Evolutionary conservation across 1,140 invertebrate species (phyloP), one percentile per base, ranked within the genome.

Genomic region (Dendroctonus ponderosae): DNA sequence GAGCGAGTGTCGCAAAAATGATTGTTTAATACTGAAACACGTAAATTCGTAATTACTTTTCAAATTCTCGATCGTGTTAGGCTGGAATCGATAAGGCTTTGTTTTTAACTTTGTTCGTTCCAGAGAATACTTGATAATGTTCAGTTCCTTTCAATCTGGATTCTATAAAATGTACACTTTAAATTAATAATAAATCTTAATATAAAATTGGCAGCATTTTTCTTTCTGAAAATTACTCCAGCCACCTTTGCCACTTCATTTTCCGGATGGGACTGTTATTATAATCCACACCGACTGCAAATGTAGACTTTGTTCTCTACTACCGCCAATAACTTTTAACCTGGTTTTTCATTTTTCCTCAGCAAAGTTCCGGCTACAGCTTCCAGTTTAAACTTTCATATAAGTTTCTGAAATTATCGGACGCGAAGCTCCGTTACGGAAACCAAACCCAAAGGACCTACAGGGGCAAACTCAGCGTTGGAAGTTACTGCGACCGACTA

Each of bases 351-450:
- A 52, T 62, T 72, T 74, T 68, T 49, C 37, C 26, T 5, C 69
- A 74, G 75, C 70, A 89, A 86, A 87, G 86, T 74, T 87, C 88
- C 66, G 88, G 86, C 71, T 90, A 89, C 81, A 90, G 87, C 80
- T 92, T 91, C 81, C 89, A 91, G 82, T 91, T 92, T 81, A 89
- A 90, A 79, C 79, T 92, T 74, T 88, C 89, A 42, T 91, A 91
- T 83, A 91, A 91, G 81, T 91, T 91, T 79, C 80, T 93, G 74
- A 85, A 84, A 73, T 83, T 85, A 71, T 86, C 85, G 70, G 89
- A 91, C 72, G 90, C 90, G 11, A 83, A 86, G 69, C 83, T 92
- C 60, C 83, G 90, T 67, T 92, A 91, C 77, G 89, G 90, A 44
- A 90, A 90, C 78, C 84, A 85, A 62, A 86, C 84, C 7, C 81